Evolutionary conservation across 30 jellyfish, hydroid and myxozoan genomes (phyloP), one percentile per base, ranked within the genome.

Genomic region (Aurelia coerulea): DNA sequence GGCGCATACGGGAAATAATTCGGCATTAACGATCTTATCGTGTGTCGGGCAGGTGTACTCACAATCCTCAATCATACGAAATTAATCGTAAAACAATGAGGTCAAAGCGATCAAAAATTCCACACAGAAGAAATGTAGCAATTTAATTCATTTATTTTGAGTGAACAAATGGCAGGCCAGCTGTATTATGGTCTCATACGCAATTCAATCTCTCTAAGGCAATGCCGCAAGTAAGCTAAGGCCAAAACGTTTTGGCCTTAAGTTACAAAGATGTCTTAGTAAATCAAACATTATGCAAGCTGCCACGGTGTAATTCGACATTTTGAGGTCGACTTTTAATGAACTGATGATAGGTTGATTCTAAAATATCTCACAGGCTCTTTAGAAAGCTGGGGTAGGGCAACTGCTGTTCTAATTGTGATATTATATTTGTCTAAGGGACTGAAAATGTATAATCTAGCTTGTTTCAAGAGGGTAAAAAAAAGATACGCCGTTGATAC

Each of bases 11-110:
- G 93, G 71, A 41, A 63, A 84, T 84, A 46, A 84, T 72, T 59
- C 67, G 66, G 93, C 81, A 84, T 84, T 84, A 73, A 63, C 62
- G 78, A 65, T 51, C 49, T 59, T 60, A 73, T 73, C 68, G 77
- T 39, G 79, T 23, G 37, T 63, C 68, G 60, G 88, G 93, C 93
- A 84, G 93, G 93, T 84, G 93, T 50, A 60, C 73, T 18, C 8
- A 84, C 93, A 84, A 84, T 83, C 78, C 62, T 68, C 17, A 74
- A 75, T 84, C 33, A 65, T 51, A 60, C 82, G 77, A 67, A 71
- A 84, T 73, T 73, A 84, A 73, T 74, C 75, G 39, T 23, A 15
- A 71, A 42, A 84, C 93, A 84, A 84, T 60, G 79, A 74, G 87
- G 84, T 71, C 83, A 72, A 72, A 58, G 68, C 84, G 83, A 69